A percentile compares a stretch with the other conserved stretches of the same genome.
phyloP scores from a whole-genome alignment of 2,888 invertebrate species.

The Agrotis exclamationis region DNA sequence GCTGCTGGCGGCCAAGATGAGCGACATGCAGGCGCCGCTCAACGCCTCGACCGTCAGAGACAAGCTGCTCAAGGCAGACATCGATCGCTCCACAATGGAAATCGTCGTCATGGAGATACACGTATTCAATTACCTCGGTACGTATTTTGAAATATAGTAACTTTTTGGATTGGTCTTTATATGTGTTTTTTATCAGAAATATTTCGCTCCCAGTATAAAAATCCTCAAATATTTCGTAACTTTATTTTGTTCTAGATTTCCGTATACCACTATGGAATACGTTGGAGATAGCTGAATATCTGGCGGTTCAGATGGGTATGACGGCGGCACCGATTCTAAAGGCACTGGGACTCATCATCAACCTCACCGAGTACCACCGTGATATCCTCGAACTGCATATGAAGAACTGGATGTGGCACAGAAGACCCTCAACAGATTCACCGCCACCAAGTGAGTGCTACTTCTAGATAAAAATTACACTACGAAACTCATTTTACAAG shows the following conservation, averaged over 20 bases:
- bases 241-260: constrained; percentile 67
- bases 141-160: constrained; percentile 20
- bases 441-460: constrained; percentile 32
- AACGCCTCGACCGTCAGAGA: constrained; percentile 61
- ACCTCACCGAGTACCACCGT: constrained; percentile 72
- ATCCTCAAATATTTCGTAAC: not conserved
- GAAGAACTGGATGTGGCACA: constrained; percentile 28
- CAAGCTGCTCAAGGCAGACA: constrained; percentile 61
- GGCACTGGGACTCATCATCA: constrained; percentile 62
- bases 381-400: constrained; percentile 63
- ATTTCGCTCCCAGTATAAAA: too few relatives aligned
- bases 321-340: constrained; percentile 31
- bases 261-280: constrained; percentile 79
- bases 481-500: too few relatives aligned
- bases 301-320: constrained; percentile 70
- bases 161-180: too few relatives aligned
- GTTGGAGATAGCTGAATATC: constrained; percentile 71
- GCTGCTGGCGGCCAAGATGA: constrained; percentile 78
- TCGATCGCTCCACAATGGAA: constrained; percentile 61
- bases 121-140: constrained; percentile 72
- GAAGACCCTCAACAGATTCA: constrained; percentile 3
- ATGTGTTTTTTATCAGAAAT: too few relatives aligned
- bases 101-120: constrained; percentile 72
- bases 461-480: not conserved
- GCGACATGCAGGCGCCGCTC: constrained; percentile 57